These are phyloP conservation scores for Syrmaticus mikado DNA, from an alignment of 2,113 vertebrate species.

Conservation along the genomic window DNA sequence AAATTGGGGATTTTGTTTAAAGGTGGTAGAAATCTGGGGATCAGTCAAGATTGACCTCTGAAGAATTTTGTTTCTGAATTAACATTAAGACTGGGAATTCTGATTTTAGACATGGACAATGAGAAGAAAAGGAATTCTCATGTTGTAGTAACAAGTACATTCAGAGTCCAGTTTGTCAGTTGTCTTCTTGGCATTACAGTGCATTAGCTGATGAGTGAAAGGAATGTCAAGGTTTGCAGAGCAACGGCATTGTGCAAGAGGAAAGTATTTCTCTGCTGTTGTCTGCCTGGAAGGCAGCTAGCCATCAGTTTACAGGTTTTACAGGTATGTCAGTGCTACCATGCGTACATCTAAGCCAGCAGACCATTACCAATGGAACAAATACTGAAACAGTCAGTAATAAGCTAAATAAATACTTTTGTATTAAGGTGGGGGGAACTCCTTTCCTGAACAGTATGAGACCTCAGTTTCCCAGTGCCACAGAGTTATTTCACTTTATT, in stretches of 20 bases:
- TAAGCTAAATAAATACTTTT: background rate
- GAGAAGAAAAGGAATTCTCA: background rate
- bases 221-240: slow-evolving; percentile 8
- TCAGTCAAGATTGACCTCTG: background rate
- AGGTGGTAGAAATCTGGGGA: background rate
- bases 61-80: background rate
- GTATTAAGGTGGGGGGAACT: background rate
- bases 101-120: background rate
- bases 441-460: background rate
- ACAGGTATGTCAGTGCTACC: background rate
- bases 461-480: background rate
- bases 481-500: background rate
- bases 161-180: background rate
- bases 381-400: background rate
- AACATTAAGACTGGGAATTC: background rate
- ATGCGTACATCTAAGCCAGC: slow-evolving; percentile 5
- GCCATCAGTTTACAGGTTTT: slow-evolving; percentile 43
- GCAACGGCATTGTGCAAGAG: background rate
- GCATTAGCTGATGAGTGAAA: background rate
- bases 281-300: slow-evolving; percentile 31
- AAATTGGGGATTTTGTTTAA: slow-evolving; percentile 36
- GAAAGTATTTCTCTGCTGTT: background rate
- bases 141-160: background rate
- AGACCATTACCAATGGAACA: background rate
- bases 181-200: background rate